Base-by-base conservation (phyloP, 2,797 vertebrate genomes). In the Danio choprae region DNA sequence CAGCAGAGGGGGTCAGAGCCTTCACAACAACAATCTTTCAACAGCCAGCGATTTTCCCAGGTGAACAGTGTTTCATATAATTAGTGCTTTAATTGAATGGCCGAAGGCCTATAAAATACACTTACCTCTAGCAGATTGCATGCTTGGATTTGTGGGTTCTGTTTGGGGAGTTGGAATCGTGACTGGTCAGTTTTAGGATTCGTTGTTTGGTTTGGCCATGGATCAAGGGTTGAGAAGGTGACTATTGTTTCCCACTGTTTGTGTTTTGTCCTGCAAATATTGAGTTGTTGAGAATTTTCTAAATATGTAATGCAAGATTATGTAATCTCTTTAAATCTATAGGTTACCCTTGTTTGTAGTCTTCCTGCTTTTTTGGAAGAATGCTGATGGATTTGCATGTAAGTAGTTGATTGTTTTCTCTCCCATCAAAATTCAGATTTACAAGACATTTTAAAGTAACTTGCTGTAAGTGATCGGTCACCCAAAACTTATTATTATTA, bases 121-220 rank as follows among this genome's bases (percentile, higher is more conserved):
- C n/a, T 22, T 50, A 29, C 8, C 2, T 9, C 2, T 1, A 36
- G 1, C 13, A 10, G 0, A 3, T 1, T 36, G 44, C 6, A 36
- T 36, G 22, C 0, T 50, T 16, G 44, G 4, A 0, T 50, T 50
- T 36, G 5, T 4, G 1, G 2, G 0, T 2, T 29, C 0, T 67
- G 0, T 36, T 4, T 16, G 1, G 64, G 15, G 7, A 0, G 29
- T 16, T 68, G 8, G 7, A 3, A 22, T 7, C 0, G 4, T 65
- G 41, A 50, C 1, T 0, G 1, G 15, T 16, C 2, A 40, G 0
- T 5, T n/a, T 64, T 18, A 6, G 15, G 38, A 3, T 38, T 38
- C 18, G 2, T 10, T 41, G 1, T 7, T 16, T 36, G 11, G 9
- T 41, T 56, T 15, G n/a, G 29, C 3, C 2, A 71, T 41, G n/a